phyloP scores from a whole-genome alignment of 1,140 invertebrate genomes.

The Drosophila tsacasi region DNA sequence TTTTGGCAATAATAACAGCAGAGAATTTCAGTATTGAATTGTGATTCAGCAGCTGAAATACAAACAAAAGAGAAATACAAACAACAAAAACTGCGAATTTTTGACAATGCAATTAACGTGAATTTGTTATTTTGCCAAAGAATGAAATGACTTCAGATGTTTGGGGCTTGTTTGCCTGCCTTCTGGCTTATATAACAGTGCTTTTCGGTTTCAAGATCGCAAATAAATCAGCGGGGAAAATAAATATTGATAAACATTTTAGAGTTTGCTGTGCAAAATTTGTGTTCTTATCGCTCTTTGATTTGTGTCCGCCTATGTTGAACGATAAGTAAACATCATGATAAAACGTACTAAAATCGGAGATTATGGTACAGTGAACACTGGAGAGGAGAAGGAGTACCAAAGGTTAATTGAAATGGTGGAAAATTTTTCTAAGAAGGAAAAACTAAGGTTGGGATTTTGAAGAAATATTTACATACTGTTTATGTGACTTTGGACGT shows the following conservation, averaged over 20 bases:
- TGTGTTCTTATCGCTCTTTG: slow-evolving; percentile 29
- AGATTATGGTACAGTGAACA: slow-evolving; percentile 5
- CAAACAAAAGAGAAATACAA: background rate
- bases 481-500: background rate
- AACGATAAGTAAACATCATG: slow-evolving; percentile 34
- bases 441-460: background rate
- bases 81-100: slow-evolving; percentile 26
- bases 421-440: background rate
- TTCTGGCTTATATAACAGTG: slow-evolving; percentile 19
- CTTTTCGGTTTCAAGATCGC: slow-evolving; percentile 14
- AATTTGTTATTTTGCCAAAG: slow-evolving; percentile 58
- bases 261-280: slow-evolving; percentile 16
- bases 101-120: slow-evolving; percentile 68
- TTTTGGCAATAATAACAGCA: slow-evolving; percentile 30
- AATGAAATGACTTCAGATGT: slow-evolving; percentile 40
- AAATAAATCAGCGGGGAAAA: slow-evolving; percentile 42
- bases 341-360: slow-evolving; percentile 4
- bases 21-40: slow-evolving; percentile 42
- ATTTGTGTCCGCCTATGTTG: slow-evolving; percentile 28
- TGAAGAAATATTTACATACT: background rate
- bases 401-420: background rate
- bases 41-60: slow-evolving; percentile 23
- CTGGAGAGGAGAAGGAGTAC: background rate
- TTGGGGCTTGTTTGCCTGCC: slow-evolving; percentile 12
- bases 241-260: slow-evolving; percentile 64